Base-by-base conservation (phyloP, 2,888 invertebrate genomes). In the Drosophila paracracens region DNA sequence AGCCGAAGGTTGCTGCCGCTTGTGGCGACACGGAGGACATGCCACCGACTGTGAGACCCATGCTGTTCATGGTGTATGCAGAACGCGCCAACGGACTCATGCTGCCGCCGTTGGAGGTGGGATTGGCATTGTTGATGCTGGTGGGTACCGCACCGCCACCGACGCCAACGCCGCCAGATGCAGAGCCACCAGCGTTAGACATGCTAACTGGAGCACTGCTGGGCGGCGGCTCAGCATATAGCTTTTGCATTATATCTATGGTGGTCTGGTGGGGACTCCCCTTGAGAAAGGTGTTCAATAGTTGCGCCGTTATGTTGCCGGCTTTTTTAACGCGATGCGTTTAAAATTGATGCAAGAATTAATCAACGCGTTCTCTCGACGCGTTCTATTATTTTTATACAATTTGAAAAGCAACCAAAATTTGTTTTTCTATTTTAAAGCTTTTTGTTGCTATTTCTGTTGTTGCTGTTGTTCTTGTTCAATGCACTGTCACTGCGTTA, bases 1-100 rank as follows among this genome's bases (percentile, higher is more conserved):
- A 93, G 31, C 94, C 94, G 88, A 95, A 95, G 58, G 94, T 94
- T 62, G 93, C 92, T 2, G 93, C 93, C 16, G 94, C 93, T 88
- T 95, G 95, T 50, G 95, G 96, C 81, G 96, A 95, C 75, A 95
- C 95, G 38, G 95, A 94, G 80, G 95, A 94, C 93, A 95, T 95
- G 68, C 93, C 93, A 57, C 95, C 96, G 92, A 95, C 95, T 52
- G 95, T 94, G 93, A 96, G 95, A 83, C 96, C 95, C 96, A 96
- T 96, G 58, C 96, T 95, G 93, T 97, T 97, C 94, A 97, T 97
- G 75, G 95, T 94, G 93, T 97, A 97, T 1, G 93, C 92, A 54
- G 96, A 95, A 74, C 96, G 96, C 90, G 97, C 96, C 94, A 97
- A 94, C 86, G 96, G 96, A 84, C 96, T 95, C 94, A 96, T 95